These are phyloP conservation scores for Atherinosoma microstoma DNA, from an alignment of 2,797 vertebrate genomes.

Conservation along the genomic window DNA sequence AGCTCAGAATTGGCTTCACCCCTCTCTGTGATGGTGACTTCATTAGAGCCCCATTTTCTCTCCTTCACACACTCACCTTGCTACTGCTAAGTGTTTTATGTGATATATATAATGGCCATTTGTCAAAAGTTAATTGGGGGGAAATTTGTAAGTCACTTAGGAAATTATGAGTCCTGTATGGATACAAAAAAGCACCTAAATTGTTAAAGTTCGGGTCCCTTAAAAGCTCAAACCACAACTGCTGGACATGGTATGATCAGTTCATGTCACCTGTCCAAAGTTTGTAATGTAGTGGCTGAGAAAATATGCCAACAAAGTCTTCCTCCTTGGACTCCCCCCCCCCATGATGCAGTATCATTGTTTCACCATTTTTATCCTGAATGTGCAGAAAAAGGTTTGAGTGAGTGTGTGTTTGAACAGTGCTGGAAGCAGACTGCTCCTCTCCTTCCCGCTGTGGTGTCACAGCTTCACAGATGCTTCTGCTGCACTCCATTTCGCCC, in stretches of 20 bases:
- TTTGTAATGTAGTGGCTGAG: neutral
- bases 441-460: neutral
- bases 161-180: neutral
- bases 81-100: neutral
- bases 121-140: neutral
- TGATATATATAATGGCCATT: neutral
- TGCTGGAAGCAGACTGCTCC: conserved; percentile 15
- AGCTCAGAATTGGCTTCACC: too few species aligned
- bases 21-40: too few species aligned
- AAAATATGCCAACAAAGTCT: neutral
- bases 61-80: neutral
- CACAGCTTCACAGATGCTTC: conserved; percentile 26
- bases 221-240: neutral
- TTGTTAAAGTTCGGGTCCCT: neutral
- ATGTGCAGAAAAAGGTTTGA: neutral
- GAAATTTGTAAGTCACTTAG: neutral
- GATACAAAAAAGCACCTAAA: neutral
- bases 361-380: neutral
- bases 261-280: neutral
- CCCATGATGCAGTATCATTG: neutral
- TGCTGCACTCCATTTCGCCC: conserved; percentile 42
- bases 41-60: neutral
- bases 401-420: neutral
- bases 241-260: neutral
- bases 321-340: neutral